Base-by-base conservation (phyloP, 2,797 vertebrate species). In the Artibeus jamaicensis region DNA sequence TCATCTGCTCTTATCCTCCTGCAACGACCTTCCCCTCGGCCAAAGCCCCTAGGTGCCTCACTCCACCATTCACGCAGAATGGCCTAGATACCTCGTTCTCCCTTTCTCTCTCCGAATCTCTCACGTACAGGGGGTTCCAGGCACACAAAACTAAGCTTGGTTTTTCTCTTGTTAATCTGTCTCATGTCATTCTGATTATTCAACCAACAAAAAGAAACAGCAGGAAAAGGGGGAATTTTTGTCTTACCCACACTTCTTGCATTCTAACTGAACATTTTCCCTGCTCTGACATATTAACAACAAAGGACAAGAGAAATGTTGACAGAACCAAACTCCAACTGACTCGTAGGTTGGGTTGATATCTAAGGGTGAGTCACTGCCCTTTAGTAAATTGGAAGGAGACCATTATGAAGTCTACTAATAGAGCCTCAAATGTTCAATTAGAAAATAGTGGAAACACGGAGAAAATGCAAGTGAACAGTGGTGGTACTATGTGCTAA, bases 221-320 rank as follows among this genome's bases (percentile, higher is more conserved):
- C n/a, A 34, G 65, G 67, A 19, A 18, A 50, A 77, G 19, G 5
- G 46, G 32, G 32, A 77, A 50, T 50, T 50, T 50, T 77, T 50
- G 15, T 34, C 32, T 77, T 77, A n/a, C 9, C 32, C 19, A 50
- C 46, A 50, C 32, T 34, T 21, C 94, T 70, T 89, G 50, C 53
- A 91, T 95, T 78, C 81, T 86, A 96, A 96, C 89, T 50, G 59
- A 89, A 48, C 83, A 70, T 93, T 87, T 94, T 97, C 71, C 57
- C 67, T 95, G 59, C 39, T 87, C 59, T 81, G 85, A 50, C 29
- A 65, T 53, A 21, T 22, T 68, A 53, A 53, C 50, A 68, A 94
- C 53, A 94, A 96, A 96, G 79, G 14, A 95, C 93, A 37, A 93
- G 9, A 95, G 46, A 94, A 97, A 97, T 92, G 77, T 93, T 95